These are phyloP conservation scores for Picathartes gymnocephalus DNA, from an alignment of 2,113 vertebrate genomes.

Conservation along the genomic window DNA sequence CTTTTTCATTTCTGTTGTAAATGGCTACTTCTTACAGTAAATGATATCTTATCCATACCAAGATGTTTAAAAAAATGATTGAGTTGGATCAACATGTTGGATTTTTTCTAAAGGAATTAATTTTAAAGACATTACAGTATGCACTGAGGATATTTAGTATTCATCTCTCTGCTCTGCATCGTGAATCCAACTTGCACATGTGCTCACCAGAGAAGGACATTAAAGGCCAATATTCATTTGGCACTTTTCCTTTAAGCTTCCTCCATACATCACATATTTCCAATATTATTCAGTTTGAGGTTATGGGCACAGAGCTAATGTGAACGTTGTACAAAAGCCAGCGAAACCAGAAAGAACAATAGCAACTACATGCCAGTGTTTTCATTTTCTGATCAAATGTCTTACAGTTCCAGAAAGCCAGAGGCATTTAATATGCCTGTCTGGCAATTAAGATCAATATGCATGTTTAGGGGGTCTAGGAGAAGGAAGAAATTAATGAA, in stretches of 20 bases:
- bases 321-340: background rate
- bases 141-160: background rate
- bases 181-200: background rate
- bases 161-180: background rate
- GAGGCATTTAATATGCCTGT: conserved; percentile 14
- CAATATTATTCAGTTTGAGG: background rate
- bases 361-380: background rate
- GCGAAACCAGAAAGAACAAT: conserved; percentile 11
- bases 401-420: background rate
- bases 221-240: conserved; percentile 29
- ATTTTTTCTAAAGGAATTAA: background rate
- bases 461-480: background rate
- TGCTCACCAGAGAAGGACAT: background rate
- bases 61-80: background rate
- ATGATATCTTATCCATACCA: background rate
- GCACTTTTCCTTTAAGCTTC: background rate
- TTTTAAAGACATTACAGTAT: background rate
- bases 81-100: background rate
- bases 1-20: background rate
- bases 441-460: background rate
- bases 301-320: conserved; percentile 2
- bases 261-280: background rate
- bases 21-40: background rate
- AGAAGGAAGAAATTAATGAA: background rate
- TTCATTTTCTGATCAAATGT: conserved; percentile 35